Base-by-base conservation (phyloP, 2,113 vertebrate species). In the Coturnix japonica region DNA sequence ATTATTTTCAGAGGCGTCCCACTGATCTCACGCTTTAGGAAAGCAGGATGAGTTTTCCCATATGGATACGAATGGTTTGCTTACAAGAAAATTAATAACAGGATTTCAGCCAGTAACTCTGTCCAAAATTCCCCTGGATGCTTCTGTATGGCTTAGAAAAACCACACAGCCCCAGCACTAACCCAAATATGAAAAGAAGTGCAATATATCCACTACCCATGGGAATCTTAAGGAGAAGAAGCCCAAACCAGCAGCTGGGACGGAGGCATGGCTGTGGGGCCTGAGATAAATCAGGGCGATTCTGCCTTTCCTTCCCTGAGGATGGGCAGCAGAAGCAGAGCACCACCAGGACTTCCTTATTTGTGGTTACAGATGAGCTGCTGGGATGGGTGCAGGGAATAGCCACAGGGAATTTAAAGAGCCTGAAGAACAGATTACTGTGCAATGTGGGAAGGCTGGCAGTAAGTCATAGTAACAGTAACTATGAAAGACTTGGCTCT, bases 381-480 rank as follows among this genome's bases (percentile, higher is more conserved):
- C 18, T 92, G 37, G 49, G 41, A 49, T 14, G 72, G 61, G 78
- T 76, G 23, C 0, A 81, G 67, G 19, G 2, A 61, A 84, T 85
- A 93, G 63, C 44, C 44, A 37, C 2, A 1, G 53, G 74, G 33
- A 81, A 81, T 69, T 84, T 69, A 57, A 79, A 39, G 72, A 94
- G 67, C 67, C 91, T 66, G 66, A 66, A 73, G 64, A 95, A 89
- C 89, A 95, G 87, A 87, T 92, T 94, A 82, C 89, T 85, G 91
- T 80, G 87, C 91, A 92, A 87, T 63, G 93, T 94, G 87, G 81
- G 90, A 95, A 95, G 79, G 75, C 79, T 94, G 93, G 90, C 93
- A 92, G 91, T 73, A 91, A 94, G 67, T 89, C 95, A 89, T 92
- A 85, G 95, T 94, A 95, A 94, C 89, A 57, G 89, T 94, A 96